Evolutionary conservation across 2,888 invertebrate species (phyloP).

Genomic region (Drosophila phalerata): DNA sequence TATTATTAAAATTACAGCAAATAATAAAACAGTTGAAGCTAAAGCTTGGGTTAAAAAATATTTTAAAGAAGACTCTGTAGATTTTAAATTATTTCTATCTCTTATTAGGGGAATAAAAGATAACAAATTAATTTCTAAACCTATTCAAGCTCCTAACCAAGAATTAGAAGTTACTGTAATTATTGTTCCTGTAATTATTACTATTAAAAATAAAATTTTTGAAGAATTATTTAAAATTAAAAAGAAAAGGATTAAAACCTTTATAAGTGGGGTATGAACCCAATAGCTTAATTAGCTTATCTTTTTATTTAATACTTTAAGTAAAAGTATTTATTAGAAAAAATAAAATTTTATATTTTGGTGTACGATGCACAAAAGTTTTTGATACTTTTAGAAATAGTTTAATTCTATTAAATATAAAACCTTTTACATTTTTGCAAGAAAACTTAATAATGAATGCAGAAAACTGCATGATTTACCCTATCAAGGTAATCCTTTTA

Average conservation of each 20-base stretch:
- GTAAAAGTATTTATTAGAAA: no score
- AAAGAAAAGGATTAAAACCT: conserved; percentile 86
- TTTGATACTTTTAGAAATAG: conserved; percentile 88
- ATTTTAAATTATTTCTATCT: conserved; percentile 86
- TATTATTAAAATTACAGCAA: conserved; percentile 84
- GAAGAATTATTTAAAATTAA: conserved; percentile 86
- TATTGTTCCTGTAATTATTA: conserved; percentile 86
- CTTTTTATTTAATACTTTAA: conserved; percentile 82
- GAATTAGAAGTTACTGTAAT: conserved; percentile 86
- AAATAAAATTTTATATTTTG: conserved; percentile 85
- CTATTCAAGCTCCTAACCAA: conserved; percentile 87
- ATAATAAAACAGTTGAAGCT: conserved; percentile 87
- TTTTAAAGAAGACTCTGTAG: conserved; percentile 87
- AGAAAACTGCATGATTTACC: conserved; percentile 75
- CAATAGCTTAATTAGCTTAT: conserved; percentile 87
- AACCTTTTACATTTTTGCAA: conserved; percentile 18
- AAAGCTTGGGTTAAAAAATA: conserved; percentile 88
- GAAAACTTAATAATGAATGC: conserved; percentile 44
- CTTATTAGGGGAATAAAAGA: conserved; percentile 88
- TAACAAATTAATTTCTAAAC: conserved; percentile 88
- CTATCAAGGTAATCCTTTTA: conserved; percentile 89
- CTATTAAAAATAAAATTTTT: conserved; percentile 87
- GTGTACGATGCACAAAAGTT: conserved; percentile 88
- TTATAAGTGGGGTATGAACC: conserved; percentile 86
- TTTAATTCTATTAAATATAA: conserved; percentile 88